Evolutionary conservation across 2,888 invertebrate species (phyloP), one percentile per base, ranked within the genome.

Genomic region (Papilio elwesi): DNA sequence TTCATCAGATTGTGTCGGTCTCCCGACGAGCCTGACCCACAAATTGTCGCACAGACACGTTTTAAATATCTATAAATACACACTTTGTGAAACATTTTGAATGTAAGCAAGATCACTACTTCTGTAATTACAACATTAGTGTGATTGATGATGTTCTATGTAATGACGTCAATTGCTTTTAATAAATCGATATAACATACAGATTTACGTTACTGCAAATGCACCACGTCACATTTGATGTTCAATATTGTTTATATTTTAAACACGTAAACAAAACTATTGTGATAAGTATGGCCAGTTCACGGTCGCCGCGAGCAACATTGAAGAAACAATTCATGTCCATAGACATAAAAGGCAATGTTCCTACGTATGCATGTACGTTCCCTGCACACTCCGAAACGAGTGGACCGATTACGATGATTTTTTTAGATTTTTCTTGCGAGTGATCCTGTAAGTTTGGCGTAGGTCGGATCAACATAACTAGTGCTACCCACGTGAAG

Each of bases 31-130:
- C 13, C 51, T 52, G 55, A 59, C 57, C 66, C 51, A 66, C 71
- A 66, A 66, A 71, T 51, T 59, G 71, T 66, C 66, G 66, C 71
- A 71, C 36, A n/a, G 49, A 71, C 26, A 16, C 49, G 38, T 65
- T 71, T 59, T 51, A 65, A 36, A 26, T 4, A 57, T 59, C 71
- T 71, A 71, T 66, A 71, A 66, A 66, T 66, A 71, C 51, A 53
- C 26, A 36, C 36, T 62, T 48, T 16, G 53, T 71, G 71, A 59
- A 67, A 66, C 67, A 71, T 11, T 15, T 4, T 36, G 9, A 49
- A 38, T 38, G 59, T 49, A 59, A 68, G 48, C 36, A 51, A 52
- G 47, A 70, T 53, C 9, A 26, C 26, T 62, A 16, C 16, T 53
- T 6, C 10, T 52, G 12, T 43, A 63, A 52, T 63, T 70, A 47